Conservation (phyloP, 2,888 invertebrate genomes). For the Mesoligia furuncula region DNA sequence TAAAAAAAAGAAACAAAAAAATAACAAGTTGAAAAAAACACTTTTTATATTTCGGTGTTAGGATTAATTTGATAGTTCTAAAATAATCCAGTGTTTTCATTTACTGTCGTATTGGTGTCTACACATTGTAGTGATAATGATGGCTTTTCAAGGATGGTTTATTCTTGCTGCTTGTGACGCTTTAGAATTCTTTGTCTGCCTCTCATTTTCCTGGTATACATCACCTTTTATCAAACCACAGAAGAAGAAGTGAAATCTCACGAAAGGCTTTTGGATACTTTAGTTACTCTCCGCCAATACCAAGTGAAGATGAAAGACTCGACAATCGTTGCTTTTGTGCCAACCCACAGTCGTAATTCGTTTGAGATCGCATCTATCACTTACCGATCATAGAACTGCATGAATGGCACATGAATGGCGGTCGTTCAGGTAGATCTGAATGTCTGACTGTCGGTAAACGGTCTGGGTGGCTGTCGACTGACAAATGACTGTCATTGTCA, state of each 20-base stretch:
- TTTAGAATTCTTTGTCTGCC: too few species aligned
- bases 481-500: conserved; percentile 71
- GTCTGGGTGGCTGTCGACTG: conserved; percentile 55
- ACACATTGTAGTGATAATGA: neutral
- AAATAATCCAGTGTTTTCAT: neutral
- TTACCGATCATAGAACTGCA: conserved; percentile 19
- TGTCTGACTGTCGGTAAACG: conserved; percentile 70
- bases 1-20: too few species aligned
- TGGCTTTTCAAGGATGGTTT: neutral
- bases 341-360: conserved; percentile 4
- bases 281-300: neutral
- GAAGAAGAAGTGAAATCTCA: neutral
- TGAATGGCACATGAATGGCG: conserved; percentile 38
- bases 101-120: neutral
- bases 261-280: neutral
- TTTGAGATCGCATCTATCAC: conserved; percentile 47
- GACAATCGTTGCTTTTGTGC: neutral
- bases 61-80: neutral
- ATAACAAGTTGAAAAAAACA: too few species aligned
- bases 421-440: conserved; percentile 47
- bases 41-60: neutral
- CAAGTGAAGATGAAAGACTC: too few species aligned
- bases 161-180: too few species aligned
- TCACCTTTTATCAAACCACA: neutral
- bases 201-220: neutral